Evolutionary conservation across 2,888 invertebrate species (phyloP), one percentile per base, ranked within the genome.

Genomic region (Mythimna impura): DNA sequence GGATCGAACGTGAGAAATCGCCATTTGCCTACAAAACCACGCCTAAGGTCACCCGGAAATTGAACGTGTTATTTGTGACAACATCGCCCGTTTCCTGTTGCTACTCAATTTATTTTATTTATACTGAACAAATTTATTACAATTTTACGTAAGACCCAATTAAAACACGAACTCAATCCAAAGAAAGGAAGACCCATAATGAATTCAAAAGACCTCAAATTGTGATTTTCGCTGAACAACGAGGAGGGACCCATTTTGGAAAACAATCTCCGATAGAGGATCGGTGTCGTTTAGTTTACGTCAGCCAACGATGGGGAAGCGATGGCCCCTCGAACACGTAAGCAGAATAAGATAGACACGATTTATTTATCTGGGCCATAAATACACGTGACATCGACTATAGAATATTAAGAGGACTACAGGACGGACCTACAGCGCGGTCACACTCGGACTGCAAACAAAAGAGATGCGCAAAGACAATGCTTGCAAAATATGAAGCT

Each of bases 191-290:
- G 64, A 55, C 69, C 66, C 50, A 55, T 79, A 81, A 83, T 80
- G 73, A 79, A 84, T 78, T 81, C 78, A 73, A 78, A 84, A 83
- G 76, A 81, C 80, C 78, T 30, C 83, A 86, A 77, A 83, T 81
- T 82, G 69, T 71, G 70, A 87, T 86, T 86, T 86, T 78, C 76
- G 79, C 73, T 80, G 68, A 86, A 82, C 81, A 82, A 84, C 67
- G 52, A 83, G 83, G 55, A 60, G 71, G 69, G 78, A 67, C 78
- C 50, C 78, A 74, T 83, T 87, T 89, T 80, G 80, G 78, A 88
- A 87, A 90, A 89, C 89, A 89, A 90, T 90, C 85, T 87, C 78
- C 78, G 73, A 78, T 77, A 78, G 83, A 82, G 81, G 87, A 86
- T 84, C 80, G 80, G 71, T 75, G 73, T 86, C 85, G 83, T 88